Base-by-base conservation (phyloP, 1,140 invertebrate species). In the Lamellibrachia luymesi region DNA sequence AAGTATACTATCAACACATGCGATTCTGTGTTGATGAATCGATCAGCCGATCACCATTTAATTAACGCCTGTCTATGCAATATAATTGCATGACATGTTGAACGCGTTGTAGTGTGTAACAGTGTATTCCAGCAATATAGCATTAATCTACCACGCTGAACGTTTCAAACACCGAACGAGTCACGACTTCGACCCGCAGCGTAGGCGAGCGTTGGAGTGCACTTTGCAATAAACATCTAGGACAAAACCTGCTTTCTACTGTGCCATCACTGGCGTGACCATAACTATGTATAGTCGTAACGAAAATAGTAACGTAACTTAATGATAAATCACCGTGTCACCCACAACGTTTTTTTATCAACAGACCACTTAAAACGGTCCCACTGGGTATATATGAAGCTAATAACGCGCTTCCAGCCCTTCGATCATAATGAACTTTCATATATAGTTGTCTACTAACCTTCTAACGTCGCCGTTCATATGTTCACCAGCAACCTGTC, bases 1-100 rank as follows among this genome's bases (percentile, higher is more conserved):
- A 80, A 80, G 64, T 80, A 22, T 80, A 80, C 64, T 80, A 80
- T 80, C 64, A 17, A 80, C 64, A 80, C 13, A 80, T 80, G 64
- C 64, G 25, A 80, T 80, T 80, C 64, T 10, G 64, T 4, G 64
- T 80, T 80, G 64, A 80, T 80, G 13, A 80, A 22, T 80, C 64
- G 64, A 80, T 80, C 64, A 80, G 64, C 64, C 64, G 64, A 80
- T 80, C 64, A 80, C 64, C 64, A 80, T 80, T 80, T 80, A 80
- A 80, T 80, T 80, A 80, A 80, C 64, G 64, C 64, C 64, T 80
- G 13, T 80, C 64, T 80, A 80, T 4, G 64, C 64, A 80, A 6
- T 80, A 80, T 80, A 80, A 80, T 80, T 80, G 25, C 64, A 22
- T 80, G 64, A 80, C 64, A 80, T 8, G 17, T 80, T 10, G 64